Evolutionary conservation across 2,888 invertebrate species (phyloP), one percentile per base, ranked within the genome.

Genomic region (Cosmopolites sordidus): DNA sequence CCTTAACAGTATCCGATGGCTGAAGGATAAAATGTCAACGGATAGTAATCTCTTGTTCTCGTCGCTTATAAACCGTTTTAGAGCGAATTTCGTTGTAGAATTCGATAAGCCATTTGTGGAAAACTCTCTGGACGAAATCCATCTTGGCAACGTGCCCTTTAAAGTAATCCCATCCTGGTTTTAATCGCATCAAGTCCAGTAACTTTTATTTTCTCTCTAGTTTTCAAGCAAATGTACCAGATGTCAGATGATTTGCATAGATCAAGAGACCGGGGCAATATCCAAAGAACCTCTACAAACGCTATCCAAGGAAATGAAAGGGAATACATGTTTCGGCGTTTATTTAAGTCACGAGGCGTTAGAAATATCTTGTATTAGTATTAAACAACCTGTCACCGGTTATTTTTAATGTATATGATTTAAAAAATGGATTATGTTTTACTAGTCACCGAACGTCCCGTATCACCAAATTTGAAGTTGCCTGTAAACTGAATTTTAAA

Each of bases 211-310:
- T 45, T 44, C 51, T 56, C 59, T 77, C 48, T 75, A 90, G 85
- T 83, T 84, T 46, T 83, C 85, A 61, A 91, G 90, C 1, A 82
- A 82, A 38, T 97, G 96, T 68, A 86, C 84, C 1, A 82, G 97
- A 48, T 98, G 97, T 70, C 92, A 94, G 74, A 96, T 97, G 91
- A 88, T 98, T 53, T 95, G 96, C 70, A 87, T 96, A 56, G 87
- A 97, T 73, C 96, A 94, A 75, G 76, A 79, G 40, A 90, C 87
- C 1, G 93, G 92, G 0, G 76, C 83, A 60, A 89, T 86, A 66
- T 87, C 88, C 0, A 79, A 83, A 0, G 91, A 92, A 69, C 90
- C 91, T 0, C 72, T 92, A 9, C 78, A 84, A 58, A 87, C 89
- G 1, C 80, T 92, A 60, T 83, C 89, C 0, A 82, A 82, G 66